Base-by-base conservation (phyloP, 1,140 invertebrate genomes). In the Oryctes rhinoceros region DNA sequence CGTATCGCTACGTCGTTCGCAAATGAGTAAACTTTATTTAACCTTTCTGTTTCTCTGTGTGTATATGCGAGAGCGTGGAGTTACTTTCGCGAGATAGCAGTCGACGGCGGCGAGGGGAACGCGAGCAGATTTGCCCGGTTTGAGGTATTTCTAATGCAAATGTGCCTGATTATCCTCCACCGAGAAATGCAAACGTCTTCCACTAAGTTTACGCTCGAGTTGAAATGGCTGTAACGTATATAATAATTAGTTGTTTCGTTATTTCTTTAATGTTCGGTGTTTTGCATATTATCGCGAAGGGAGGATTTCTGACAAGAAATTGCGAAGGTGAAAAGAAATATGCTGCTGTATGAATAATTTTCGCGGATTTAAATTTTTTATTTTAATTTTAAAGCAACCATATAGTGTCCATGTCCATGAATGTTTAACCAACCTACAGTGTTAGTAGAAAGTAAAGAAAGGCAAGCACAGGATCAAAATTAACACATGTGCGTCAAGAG, bases 11-110 rank as follows among this genome's bases (percentile, higher is more conserved):
- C 53, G 53, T 67, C 39, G 37, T 80, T 81, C 76, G 78, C 81
- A 82, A 83, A 83, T 81, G 81, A 83, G 80, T 77, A 83, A 83
- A 81, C 82, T 83, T 83, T 79, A 80, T 80, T 81, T 81, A 81
- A 81, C 81, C 79, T 83, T 83, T 80, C 78, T 81, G 24, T 75
- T 53, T 47, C 78, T 44, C 78, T 80, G 37, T 74, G 35, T 71
- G 65, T 44, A 24, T 71, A 20, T 20, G 10, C 62, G 65, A 37
- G 53, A 59, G 53, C 53, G 53, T 15, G 53, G n/a, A 10, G 77
- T 75, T 80, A 67, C 79, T 79, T 80, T 48, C 74, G 47, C 74
- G 24, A 59, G 53, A 59, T 59, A 59, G 53, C 53, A 59, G 53
- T 24, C 67, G 53, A 3, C 67, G 65, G 48, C 20, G 49, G 20